Conservation (phyloP, 2,797 vertebrate genomes). For the Clarias laeviceps region DNA sequence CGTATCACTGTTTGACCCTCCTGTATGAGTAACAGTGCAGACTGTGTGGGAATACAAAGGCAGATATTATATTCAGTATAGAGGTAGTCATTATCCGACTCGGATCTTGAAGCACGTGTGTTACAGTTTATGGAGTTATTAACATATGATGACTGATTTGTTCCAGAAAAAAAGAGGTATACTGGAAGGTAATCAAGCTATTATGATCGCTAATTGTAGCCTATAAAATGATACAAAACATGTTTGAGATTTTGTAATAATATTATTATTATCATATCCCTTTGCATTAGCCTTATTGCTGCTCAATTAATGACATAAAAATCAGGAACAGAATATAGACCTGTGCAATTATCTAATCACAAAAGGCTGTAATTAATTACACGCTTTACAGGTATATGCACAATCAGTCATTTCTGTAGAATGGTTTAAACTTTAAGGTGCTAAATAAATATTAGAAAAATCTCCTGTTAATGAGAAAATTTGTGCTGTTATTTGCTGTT, state of each 20-base stretch:
- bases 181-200: not conserved
- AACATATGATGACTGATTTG: conserved; percentile 7
- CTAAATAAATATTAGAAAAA: too few species aligned
- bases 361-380: too few species aligned
- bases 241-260: not conserved
- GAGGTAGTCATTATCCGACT: not conserved
- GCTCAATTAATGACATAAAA: not conserved
- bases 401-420: too few species aligned
- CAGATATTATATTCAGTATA: not conserved
- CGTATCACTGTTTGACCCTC: conserved; percentile 29
- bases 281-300: not conserved
- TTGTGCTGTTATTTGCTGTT: too few species aligned
- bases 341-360: too few species aligned
- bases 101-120: not conserved
- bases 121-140: not conserved
- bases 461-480: too few species aligned
- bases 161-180: not conserved
- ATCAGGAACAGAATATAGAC: too few species aligned
- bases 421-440: too few species aligned
- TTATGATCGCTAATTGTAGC: too few species aligned
- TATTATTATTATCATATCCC: too few species aligned
- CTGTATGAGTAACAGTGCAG: conserved; percentile 23
- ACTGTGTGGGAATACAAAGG: conserved; percentile 17
- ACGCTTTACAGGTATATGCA: too few species aligned
- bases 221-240: not conserved